A percentile compares a stretch with the other conserved stretches of the same genome.
Evolutionary conservation across 2,113 vertebrate genomes (phyloP).

Genomic region (Sitta europaea): DNA sequence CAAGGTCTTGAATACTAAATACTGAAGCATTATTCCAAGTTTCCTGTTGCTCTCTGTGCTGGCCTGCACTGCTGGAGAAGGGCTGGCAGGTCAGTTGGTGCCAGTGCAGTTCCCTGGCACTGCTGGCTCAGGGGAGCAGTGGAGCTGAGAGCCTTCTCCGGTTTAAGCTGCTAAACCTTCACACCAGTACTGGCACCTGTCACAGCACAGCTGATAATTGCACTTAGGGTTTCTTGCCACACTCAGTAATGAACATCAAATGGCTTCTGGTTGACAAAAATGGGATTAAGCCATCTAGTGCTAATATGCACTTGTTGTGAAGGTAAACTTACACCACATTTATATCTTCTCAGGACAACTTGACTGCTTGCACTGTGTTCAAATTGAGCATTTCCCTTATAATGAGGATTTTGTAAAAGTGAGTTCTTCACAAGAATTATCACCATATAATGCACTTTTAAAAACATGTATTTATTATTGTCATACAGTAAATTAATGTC

Average conservation of each 20-base stretch:
- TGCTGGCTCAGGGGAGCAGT: not conserved
- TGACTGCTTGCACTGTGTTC: slow-evolving; percentile 36
- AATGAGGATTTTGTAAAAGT: not conserved
- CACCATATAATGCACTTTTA: slow-evolving; percentile 36
- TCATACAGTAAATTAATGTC: not conserved
- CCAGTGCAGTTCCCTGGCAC: not conserved
- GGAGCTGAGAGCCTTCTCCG: not conserved
- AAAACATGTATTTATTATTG: not conserved
- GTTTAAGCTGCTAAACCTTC: not conserved
- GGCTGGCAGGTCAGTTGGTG: not conserved
- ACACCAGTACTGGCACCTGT: not conserved
- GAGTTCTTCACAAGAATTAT: not conserved
- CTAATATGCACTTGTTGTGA: fast-evolving
- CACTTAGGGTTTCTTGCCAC: not conserved
- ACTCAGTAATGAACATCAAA: not conserved
- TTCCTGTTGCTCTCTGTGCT: not conserved
- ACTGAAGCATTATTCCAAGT: not conserved
- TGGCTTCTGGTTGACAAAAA: not conserved
- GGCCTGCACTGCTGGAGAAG: not conserved
- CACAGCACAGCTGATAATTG: not conserved
- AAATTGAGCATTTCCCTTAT: not conserved
- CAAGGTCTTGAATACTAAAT: not conserved
- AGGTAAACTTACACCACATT: not conserved
- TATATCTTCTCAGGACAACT: slow-evolving; percentile 27
- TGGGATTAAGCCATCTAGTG: not conserved